These are phyloP conservation scores for Heteromormyrus szaboi DNA, from an alignment of 2,797 vertebrate species.

Conservation along the genomic window DNA sequence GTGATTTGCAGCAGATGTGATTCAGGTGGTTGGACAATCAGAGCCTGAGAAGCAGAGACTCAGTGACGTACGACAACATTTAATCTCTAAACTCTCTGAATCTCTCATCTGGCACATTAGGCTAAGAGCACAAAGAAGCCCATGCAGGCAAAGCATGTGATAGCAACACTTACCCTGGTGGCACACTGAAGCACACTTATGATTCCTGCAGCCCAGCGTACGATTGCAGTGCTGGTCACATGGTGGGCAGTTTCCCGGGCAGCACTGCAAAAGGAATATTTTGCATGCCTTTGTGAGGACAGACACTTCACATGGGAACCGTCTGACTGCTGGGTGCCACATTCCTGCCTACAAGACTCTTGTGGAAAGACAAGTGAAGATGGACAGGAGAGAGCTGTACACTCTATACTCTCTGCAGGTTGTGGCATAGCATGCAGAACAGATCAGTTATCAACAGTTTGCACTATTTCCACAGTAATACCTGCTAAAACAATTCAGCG, in stretches of 20 bases:
- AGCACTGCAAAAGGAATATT: constrained; percentile 65
- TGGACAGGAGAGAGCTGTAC: neutral
- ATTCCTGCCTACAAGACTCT: neutral
- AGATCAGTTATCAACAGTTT: neutral
- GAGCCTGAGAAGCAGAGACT: neutral
- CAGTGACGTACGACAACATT: neutral
- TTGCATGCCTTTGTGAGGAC: neutral
- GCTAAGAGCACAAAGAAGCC: neutral
- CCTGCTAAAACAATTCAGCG: neutral
- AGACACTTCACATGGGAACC: neutral
- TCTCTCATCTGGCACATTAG: neutral
- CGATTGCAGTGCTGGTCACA: constrained; percentile 87
- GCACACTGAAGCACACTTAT: constrained; percentile 90
- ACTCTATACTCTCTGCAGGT: no score
- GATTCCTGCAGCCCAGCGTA: constrained; percentile 85
- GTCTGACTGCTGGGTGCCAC: neutral
- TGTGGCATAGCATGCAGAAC: neutral
- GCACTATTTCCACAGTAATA: neutral
- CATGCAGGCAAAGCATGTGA: neutral
- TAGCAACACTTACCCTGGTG: constrained; percentile 79
- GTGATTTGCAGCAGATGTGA: neutral
- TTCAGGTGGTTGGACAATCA: neutral
- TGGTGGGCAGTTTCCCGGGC: constrained; percentile 84
- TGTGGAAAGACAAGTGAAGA: neutral
- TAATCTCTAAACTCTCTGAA: neutral